Conservation (phyloP, 2,888 invertebrate species). For the Thymelicus lineola region DNA sequence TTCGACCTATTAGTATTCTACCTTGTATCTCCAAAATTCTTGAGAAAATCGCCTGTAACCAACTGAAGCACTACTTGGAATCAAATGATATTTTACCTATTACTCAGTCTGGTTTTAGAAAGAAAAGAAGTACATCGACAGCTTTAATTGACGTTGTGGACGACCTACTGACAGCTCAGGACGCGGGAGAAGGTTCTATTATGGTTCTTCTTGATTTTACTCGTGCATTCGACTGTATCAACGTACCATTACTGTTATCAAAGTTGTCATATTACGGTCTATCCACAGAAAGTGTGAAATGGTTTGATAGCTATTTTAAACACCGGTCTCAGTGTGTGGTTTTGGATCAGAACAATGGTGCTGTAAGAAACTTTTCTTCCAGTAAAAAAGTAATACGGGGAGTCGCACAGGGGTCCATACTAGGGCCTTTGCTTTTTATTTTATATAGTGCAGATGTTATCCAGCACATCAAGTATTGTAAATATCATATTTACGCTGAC, state of each 20-base stretch:
- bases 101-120: no score
- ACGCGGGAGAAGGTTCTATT: constrained; percentile 36
- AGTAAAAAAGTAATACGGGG: not conserved
- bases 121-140: constrained; percentile 21
- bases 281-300: no score
- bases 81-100: constrained; percentile 15
- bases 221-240: not conserved
- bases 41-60: constrained; percentile 39
- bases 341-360: not conserved
- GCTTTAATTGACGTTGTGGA: constrained; percentile 40
- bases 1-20: constrained; percentile 41
- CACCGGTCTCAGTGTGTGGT: no score
- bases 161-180: constrained; percentile 39
- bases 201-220: not conserved
- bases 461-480: constrained; percentile 31
- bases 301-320: no score
- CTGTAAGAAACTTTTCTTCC: not conserved
- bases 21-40: constrained; percentile 38
- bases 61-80: constrained; percentile 42
- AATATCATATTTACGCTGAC: constrained; percentile 40
- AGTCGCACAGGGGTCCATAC: constrained; percentile 35
- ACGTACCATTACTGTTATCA: not conserved
- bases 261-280: no score
- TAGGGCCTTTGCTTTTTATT: constrained; percentile 41
- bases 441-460: no score